These are phyloP conservation scores for Cyrtodaria siliqua DNA, from an alignment of 2,888 invertebrate species.

Conservation along the genomic window DNA sequence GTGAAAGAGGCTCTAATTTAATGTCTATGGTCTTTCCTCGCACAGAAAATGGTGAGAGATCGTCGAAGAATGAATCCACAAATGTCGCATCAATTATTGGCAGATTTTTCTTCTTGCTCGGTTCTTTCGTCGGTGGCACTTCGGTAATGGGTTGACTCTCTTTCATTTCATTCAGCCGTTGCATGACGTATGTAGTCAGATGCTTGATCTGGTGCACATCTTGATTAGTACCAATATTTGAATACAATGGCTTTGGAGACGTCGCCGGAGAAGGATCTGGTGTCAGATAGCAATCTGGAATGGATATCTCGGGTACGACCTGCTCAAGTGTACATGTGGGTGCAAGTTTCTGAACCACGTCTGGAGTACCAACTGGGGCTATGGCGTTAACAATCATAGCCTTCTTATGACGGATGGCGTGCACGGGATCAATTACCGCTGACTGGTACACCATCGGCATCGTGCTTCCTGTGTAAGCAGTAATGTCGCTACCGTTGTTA, in stretches of 20 bases:
- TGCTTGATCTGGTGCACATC: conserved; percentile 71
- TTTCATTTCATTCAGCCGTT: conserved; percentile 47
- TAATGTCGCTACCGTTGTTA: conserved; percentile 24
- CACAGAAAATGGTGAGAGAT: conserved; percentile 45
- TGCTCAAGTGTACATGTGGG: conserved; percentile 68
- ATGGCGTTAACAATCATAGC: conserved; percentile 50
- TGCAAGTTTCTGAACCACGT: conserved; percentile 62
- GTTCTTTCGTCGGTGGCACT: conserved; percentile 36
- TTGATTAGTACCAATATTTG: conserved; percentile 28
- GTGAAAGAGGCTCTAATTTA: conserved; percentile 56
- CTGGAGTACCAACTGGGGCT: conserved; percentile 45
- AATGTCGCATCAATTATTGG: conserved; percentile 74
- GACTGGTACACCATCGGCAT: conserved; percentile 69
- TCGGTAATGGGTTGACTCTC: conserved; percentile 40
- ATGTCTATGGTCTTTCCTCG: conserved; percentile 29
- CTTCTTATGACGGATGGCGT: conserved; percentile 52
- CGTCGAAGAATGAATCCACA: conserved; percentile 77
- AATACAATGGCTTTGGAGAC: conserved; percentile 72
- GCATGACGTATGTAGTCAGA: conserved; percentile 64
- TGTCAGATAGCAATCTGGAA: conserved; percentile 80
- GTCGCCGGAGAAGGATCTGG: conserved; percentile 81
- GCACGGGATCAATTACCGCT: conserved; percentile 37
- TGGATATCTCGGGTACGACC: conserved; percentile 74
- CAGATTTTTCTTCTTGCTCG: conserved; percentile 63
- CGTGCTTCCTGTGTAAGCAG: conserved; percentile 44